These are phyloP conservation scores for Phodopus roborovskii DNA, from an alignment of 2,113 vertebrate genomes.

Conservation along the genomic window DNA sequence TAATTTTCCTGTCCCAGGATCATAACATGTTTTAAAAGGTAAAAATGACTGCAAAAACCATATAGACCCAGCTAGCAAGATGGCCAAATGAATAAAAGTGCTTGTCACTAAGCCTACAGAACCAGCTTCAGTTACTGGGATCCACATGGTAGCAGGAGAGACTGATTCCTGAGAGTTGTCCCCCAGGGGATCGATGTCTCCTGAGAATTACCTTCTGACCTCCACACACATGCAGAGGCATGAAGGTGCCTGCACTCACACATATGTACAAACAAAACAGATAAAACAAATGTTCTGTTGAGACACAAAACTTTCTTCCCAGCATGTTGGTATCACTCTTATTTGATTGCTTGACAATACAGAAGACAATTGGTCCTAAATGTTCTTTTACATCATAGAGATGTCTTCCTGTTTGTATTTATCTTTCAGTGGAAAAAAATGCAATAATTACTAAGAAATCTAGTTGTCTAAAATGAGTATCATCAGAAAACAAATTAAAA, in stretches of 20 bases:
- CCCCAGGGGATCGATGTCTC: not conserved
- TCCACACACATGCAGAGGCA: not conserved
- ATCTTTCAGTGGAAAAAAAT: slow-evolving; percentile 24
- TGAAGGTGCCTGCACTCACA: not conserved
- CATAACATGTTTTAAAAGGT: not conserved
- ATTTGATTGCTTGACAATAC: not conserved
- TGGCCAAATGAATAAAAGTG: not conserved
- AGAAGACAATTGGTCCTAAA: not conserved
- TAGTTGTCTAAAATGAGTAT: not conserved
- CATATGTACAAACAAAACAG: not conserved
- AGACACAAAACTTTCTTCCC: not conserved
- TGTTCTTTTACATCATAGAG: slow-evolving; percentile 10
- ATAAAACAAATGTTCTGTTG: not conserved
- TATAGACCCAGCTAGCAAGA: not conserved
- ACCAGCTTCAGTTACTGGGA: not conserved
- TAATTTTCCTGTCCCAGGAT: not conserved
- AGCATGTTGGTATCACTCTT: not conserved
- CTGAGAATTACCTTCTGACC: not conserved
- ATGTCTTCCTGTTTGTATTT: not conserved
- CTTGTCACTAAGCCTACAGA: not conserved
- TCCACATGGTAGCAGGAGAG: not conserved
- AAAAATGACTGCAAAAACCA: not conserved
- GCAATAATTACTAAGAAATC: not conserved
- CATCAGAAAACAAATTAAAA: slow-evolving; percentile 31
- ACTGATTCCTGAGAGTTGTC: not conserved